Base-by-base conservation (phyloP, 1,140 invertebrate species). In the Apocrypta bakeri region DNA sequence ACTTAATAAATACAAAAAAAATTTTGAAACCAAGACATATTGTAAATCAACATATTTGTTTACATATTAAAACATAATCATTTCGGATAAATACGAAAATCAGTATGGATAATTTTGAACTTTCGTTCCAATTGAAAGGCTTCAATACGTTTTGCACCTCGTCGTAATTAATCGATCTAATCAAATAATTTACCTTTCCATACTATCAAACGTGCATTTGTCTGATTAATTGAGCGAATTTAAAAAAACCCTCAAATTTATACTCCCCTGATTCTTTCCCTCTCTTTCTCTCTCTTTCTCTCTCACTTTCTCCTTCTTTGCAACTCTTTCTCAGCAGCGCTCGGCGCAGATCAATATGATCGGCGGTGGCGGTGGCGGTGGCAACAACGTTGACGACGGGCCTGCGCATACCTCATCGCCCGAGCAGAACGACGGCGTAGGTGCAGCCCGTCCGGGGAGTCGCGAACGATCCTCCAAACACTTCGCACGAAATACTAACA, bases 361-460 rank as follows among this genome's bases (percentile, higher is more conserved):
- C 48, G 48, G 48, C 48, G 48, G 48, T n/a, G 48, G 48, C 8
- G 48, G 48, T 56, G 48, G 40, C 12, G 24, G 21, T n/a, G 21
- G 63, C 61, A 6, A 25, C 63, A 17, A 25, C 63, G 63, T 66
- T 29, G 63, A 29, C 66, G 66, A 79, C 91, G 48, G 79, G 69
- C 21, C 73, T 73, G 80, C 79, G 78, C 78, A 71, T 42, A 56
- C 48, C 48, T n/a, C 48, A n/a, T 17, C 21, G 48, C 14, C 48
- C 48, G 17, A 56, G 48, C 48, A 56, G 48, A 72, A 33, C 69
- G 33, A 71, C 56, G 24, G n/a, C 78, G 29, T 33, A 40, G 33
- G 33, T 40, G 37, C 74, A 33, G 74, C 31, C 29, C 69, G 69
- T 63, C 72, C 71, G 56, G 79, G 71, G 93, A 90, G 91, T 89